Base-by-base conservation (phyloP, 2,888 invertebrate species). In the Hypsopygia costalis region DNA sequence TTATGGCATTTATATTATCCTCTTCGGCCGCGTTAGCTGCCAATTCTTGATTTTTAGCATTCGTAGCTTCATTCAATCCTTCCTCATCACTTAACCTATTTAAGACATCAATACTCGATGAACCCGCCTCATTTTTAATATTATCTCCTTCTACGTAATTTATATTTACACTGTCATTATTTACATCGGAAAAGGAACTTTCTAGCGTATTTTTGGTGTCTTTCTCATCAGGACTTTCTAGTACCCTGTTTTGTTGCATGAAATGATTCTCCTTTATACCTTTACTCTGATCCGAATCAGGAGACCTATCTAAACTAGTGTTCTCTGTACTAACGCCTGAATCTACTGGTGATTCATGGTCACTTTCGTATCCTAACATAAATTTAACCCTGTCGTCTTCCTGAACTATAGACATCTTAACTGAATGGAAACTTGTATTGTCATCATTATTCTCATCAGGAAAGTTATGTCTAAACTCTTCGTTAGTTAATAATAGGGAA, bases 281-380 rank as follows among this genome's bases (percentile, higher is more conserved):
- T 56, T 78, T 81, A 46, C 56, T 81, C 40, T 85, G 73, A 43
- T 92, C 91, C 1, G 91, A 78, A 44, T 91, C 92, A 0, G 92
- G 92, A 6, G 92, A 91, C 59, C 92, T 77, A 67, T 92, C 92
- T 60, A 93, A 73, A 56, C 93, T 93, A 21, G 93, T 93, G 49
- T 93, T 94, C 68, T 93, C 94, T 12, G 94, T 94, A 61, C 93
- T 93, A 36, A 94, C 92, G 0, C 94, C 93, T 0, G 93, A 93
- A 66, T 94, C 93, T 0, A 55, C 83, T 0, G 87, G 80, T 27
- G 86, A 86, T 47, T 85, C 83, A 44, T 85, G 86, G 6, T 89
- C 89, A 42, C 88, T 89, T 27, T 89, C 89, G 28, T 89, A 87
- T 1, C 88, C 89, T 34, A 89, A 58, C 74, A 85, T 81, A 50